Base-by-base conservation (phyloP, 2,113 vertebrate species). In the Diphyllodes magnificus region DNA sequence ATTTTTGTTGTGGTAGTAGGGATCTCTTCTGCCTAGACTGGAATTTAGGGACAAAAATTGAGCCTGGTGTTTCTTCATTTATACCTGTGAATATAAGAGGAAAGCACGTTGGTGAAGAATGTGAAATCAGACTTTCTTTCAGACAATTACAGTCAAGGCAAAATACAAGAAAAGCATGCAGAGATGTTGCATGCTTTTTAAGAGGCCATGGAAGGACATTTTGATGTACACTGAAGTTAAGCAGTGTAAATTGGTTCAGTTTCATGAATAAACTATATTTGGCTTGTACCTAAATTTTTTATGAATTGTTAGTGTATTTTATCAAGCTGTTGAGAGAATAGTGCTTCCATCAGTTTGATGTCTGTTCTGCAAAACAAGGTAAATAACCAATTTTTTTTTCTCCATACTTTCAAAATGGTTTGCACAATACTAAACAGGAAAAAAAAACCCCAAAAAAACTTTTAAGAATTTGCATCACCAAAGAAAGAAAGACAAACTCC, bases 261-360 rank as follows among this genome's bases (percentile, higher is more conserved):
- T 88, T 92, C 33, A 77, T 90, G 42, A 93, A 88, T 88, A 95
- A 94, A 63, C 71, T 54, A 45, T 57, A 82, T 88, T 92, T 69
- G 47, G 18, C 8, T 86, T 92, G 18, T 59, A 86, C 30, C 6
- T 95, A 73, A 90, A 40, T 92, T 92, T 97, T 93, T 92, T 25
- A 92, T 80, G 9, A 82, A 59, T 73, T 90, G 23, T 50, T 85
- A 83, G 68, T 63, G 39, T 83, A 66, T 90, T 91, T 90, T 87
- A 71, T 70, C 45, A 86, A 63, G 33, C 23, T 88, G 42, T 64
- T 80, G 64, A 63, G 51, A 77, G 39, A 64, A 7, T 30, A 76
- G 56, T 53, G 22, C 22, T 90, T 85, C 82, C 53, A 71, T 28
- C 50, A 92, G 15, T 86, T 77, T 31, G 73, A 39, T 76, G 9